A percentile compares a stretch with the other conserved stretches of the same genome.
Conservation (phyloP, 2,888 invertebrate species). For the Sialis lutaria region DNA sequence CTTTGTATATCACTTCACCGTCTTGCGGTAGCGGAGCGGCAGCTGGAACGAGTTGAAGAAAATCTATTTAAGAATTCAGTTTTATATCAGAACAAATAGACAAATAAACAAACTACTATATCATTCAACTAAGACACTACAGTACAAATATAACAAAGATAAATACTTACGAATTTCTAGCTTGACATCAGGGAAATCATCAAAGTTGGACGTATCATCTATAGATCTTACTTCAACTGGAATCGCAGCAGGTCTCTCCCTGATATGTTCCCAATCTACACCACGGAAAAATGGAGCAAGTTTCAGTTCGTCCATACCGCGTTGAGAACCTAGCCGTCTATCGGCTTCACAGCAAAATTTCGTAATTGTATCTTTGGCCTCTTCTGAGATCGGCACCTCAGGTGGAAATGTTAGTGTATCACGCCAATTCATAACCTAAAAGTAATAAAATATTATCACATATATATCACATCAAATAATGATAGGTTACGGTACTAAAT, state of each 20-base stretch:
- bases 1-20: slow-evolving; percentile 84
- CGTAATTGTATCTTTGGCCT: slow-evolving; percentile 86
- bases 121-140: too few species aligned
- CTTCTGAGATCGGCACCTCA: slow-evolving; percentile 97
- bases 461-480: too few species aligned
- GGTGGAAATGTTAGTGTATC: slow-evolving; percentile 97
- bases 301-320: slow-evolving; percentile 88
- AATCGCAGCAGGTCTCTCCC: slow-evolving; percentile 96
- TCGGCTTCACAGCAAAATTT: slow-evolving; percentile 97
- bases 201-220: slow-evolving; percentile 99
- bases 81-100: too few species aligned
- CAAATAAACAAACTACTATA: too few species aligned
- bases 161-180: slow-evolving; percentile 84
- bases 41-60: slow-evolving; percentile 32
- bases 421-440: slow-evolving; percentile 78
- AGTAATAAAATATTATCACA: too few species aligned
- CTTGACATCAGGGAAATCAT: slow-evolving; percentile 99
- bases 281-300: slow-evolving; percentile 86
- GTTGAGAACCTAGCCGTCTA: slow-evolving; percentile 72
- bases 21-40: slow-evolving; percentile 79
- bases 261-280: slow-evolving; percentile 98
- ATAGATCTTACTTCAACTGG: slow-evolving; percentile 96
- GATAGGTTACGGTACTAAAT: too few species aligned
- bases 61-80: too few species aligned
- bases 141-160: not conserved